These are phyloP conservation scores for Alentia gelatinosa DNA, from an alignment of 2,888 invertebrate genomes.

Conservation along the genomic window DNA sequence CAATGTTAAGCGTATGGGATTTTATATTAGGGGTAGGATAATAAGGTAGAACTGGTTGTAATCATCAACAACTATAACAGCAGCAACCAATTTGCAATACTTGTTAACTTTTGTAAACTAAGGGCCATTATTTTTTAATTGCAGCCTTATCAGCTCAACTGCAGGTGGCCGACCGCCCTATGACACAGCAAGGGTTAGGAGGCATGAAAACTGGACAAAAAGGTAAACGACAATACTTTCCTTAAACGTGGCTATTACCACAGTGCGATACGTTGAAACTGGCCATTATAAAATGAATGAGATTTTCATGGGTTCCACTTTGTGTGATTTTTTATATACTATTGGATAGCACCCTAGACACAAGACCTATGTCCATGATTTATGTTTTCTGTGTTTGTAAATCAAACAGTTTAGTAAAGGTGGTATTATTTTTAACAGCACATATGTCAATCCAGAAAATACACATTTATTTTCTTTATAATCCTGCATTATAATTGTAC, in stretches of 20 bases:
- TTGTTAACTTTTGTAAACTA: too few relatives aligned
- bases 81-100: too few relatives aligned
- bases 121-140: conserved; percentile 15
- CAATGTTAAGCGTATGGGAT: too few relatives aligned
- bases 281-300: not conserved
- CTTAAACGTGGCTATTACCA: not conserved
- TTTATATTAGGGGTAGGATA: too few relatives aligned
- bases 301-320: not conserved
- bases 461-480: not conserved
- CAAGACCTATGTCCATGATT: too few relatives aligned
- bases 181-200: conserved; percentile 89
- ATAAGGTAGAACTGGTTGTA: too few relatives aligned
- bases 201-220: conserved; percentile 85
- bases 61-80: too few relatives aligned
- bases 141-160: conserved; percentile 78
- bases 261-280: not conserved
- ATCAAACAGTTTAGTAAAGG: too few relatives aligned
- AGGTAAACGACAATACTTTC: conserved; percentile 65
- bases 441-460: not conserved
- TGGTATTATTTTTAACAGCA: not conserved
- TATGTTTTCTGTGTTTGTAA: too few relatives aligned
- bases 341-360: conserved; percentile 60
- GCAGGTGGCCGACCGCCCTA: conserved; percentile 87
- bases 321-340: not conserved
- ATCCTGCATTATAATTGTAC: too few relatives aligned